Evolutionary conservation across 2,797 vertebrate species (phyloP).

Genomic region (Helicolenus hilgendorfi): DNA sequence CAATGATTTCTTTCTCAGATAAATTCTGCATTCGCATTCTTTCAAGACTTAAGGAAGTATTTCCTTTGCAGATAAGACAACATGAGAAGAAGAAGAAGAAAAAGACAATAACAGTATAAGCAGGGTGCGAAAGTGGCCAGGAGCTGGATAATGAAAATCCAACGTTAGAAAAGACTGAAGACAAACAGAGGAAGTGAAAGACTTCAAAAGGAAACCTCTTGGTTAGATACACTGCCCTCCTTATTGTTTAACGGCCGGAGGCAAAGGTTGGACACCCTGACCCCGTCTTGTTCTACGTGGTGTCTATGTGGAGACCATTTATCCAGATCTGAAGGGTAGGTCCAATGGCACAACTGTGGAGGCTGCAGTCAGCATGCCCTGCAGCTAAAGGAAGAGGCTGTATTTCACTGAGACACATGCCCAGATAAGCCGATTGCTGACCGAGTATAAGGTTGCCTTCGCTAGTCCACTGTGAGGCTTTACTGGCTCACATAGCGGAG

Average conservation of each 20-base stretch:
- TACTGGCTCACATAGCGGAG: neutral
- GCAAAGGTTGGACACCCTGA: neutral
- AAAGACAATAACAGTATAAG: neutral
- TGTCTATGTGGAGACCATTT: constrained; percentile 8
- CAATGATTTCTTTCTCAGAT: neutral
- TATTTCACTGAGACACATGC: neutral
- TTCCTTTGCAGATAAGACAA: constrained; percentile 15
- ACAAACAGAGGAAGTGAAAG: neutral
- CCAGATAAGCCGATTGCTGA: neutral
- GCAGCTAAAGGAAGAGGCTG: constrained; percentile 15
- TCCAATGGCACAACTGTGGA: constrained; percentile 1
- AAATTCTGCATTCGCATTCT: neutral
- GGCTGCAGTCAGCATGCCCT: constrained; percentile 1
- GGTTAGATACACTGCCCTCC: neutral
- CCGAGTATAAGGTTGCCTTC: neutral
- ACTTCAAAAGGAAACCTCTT: neutral
- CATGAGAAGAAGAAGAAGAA: neutral
- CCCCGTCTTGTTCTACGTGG: neutral
- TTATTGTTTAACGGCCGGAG: neutral
- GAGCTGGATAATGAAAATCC: neutral
- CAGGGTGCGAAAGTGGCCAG: neutral
- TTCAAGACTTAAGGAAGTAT: neutral
- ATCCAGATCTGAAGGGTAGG: constrained; percentile 9
- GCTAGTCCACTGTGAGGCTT: neutral
- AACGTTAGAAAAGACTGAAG: neutral